Percentiles rank a stretch among this genome's conserved stretches.
These are phyloP conservation scores for Poecilia wingei DNA, from an alignment of 2,797 vertebrate species.

Conservation along the genomic window DNA sequence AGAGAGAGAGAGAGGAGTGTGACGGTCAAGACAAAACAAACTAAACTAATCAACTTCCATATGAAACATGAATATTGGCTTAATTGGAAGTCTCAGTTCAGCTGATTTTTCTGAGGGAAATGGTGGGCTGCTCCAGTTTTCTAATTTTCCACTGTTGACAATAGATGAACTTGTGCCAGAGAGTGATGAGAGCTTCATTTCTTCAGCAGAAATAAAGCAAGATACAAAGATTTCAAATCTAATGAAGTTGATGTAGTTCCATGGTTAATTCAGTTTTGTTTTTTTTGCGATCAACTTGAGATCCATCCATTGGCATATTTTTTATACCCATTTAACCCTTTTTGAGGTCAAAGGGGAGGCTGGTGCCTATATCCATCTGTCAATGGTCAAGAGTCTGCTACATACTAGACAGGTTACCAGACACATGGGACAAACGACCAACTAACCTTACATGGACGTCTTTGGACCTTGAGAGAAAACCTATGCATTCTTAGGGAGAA, in stretches of 20 bases:
- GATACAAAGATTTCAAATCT: not conserved
- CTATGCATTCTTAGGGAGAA: not conserved
- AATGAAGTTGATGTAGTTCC: not conserved
- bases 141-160: constrained; percentile 29
- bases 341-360: not conserved
- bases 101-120: constrained; percentile 54
- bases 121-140: constrained; percentile 37
- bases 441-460: not conserved
- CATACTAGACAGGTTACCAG: not conserved
- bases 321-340: not conserved
- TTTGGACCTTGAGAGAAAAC: not conserved
- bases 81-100: constrained; percentile 54
- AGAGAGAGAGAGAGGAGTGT: constrained; percentile 5
- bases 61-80: constrained; percentile 44
- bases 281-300: not conserved
- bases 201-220: constrained; percentile 20
- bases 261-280: not conserved
- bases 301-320: not conserved
- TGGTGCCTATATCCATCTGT: not conserved
- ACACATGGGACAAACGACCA: not conserved
- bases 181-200: constrained; percentile 23
- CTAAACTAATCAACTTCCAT: constrained; percentile 45
- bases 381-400: not conserved
- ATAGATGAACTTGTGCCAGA: constrained; percentile 33
- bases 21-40: constrained; percentile 47